phyloP scores from a whole-genome alignment of 2,113 vertebrate species.

The Plecotus auritus region DNA sequence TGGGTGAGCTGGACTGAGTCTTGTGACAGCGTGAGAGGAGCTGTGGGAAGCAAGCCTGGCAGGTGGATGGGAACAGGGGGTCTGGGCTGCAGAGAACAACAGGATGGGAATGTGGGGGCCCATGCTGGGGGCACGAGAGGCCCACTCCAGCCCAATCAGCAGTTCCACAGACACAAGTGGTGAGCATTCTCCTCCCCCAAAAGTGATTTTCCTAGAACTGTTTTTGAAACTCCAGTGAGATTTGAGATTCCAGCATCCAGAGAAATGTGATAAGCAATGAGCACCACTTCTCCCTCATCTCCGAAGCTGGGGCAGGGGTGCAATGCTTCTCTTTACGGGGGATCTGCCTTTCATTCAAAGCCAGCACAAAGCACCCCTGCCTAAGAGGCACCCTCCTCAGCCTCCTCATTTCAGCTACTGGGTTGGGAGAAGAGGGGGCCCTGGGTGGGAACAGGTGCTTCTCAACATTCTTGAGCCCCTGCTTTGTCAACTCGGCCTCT shows the following conservation, averaged over 20 bases:
- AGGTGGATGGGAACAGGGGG: not conserved
- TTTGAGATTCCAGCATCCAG: not conserved
- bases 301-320: not conserved
- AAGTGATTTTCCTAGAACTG: not conserved
- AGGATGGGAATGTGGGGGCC: not conserved
- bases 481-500: not conserved
- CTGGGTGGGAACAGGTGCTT: not conserved
- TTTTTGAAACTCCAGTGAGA: not conserved
- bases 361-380: not conserved
- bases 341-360: not conserved
- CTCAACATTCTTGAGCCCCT: not conserved
- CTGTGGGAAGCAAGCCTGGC: not conserved
- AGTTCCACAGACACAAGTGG: not conserved
- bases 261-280: not conserved
- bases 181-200: not conserved
- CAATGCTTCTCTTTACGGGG: not conserved
- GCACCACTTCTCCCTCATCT: not conserved
- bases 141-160: not conserved
- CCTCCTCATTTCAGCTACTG: not conserved
- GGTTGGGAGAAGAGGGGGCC: not conserved
- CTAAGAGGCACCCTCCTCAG: not conserved
- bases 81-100: not conserved
- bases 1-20: not conserved
- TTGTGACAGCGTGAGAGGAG: too few relatives aligned
- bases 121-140: not conserved